Evolutionary conservation across 2,888 invertebrate species (phyloP).

Genomic region (Volucella inanis): DNA sequence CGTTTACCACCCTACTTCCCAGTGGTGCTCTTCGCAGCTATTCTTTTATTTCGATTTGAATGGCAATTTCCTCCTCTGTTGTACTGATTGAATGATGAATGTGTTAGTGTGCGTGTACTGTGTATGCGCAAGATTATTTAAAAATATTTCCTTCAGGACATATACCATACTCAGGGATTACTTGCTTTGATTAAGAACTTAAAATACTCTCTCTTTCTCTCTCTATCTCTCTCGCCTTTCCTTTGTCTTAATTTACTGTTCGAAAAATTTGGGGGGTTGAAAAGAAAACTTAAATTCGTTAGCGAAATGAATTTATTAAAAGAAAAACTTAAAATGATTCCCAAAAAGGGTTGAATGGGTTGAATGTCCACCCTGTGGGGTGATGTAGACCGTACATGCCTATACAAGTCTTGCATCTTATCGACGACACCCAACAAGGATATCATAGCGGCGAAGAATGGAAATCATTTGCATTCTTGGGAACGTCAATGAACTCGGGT

Average conservation of each 20-base stretch:
- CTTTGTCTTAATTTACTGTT: background rate
- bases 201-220: background rate
- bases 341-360: slow-evolving; percentile 34
- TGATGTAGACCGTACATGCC: no score
- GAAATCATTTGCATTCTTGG: slow-evolving; percentile 35
- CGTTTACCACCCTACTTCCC: slow-evolving; percentile 25
- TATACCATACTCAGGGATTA: background rate
- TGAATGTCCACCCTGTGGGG: background rate
- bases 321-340: no score
- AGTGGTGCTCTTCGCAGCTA: slow-evolving; percentile 2
- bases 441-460: background rate
- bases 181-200: slow-evolving; percentile 7
- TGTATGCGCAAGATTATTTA: slow-evolving; percentile 59
- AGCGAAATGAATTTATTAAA: slow-evolving; percentile 47
- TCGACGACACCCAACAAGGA: slow-evolving; percentile 7
- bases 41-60: slow-evolving; percentile 30
- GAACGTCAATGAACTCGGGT: slow-evolving; percentile 69
- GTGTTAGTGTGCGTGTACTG: slow-evolving; percentile 4
- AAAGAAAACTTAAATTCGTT: slow-evolving; percentile 4
- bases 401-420: background rate
- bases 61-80: slow-evolving; percentile 40
- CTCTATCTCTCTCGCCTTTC: background rate
- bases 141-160: slow-evolving; percentile 36
- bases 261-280: background rate
- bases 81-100: background rate